Evolutionary conservation across 1,140 invertebrate species (phyloP).

Genomic region (Phenacoccus solenopsis): DNA sequence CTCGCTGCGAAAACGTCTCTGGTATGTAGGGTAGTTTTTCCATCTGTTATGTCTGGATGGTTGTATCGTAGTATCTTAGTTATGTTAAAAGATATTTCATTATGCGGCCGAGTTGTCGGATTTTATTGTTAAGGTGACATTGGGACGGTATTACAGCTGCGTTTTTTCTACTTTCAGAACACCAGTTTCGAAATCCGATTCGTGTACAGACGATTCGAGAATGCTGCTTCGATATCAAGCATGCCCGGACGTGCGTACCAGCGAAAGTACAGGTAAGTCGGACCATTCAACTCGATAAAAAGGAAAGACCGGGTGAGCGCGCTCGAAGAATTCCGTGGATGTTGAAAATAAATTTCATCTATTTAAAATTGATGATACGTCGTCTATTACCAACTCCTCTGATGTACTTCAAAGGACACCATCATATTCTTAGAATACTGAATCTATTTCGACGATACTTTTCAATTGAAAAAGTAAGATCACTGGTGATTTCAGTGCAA

Average conservation of each 20-base stretch:
- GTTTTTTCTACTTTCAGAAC: conserved; percentile 29
- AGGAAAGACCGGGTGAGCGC: no score
- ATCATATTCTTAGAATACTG: no score
- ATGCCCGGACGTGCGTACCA: conserved; percentile 52
- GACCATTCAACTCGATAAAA: no score
- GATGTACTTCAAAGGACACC: no score
- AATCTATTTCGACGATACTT: no score
- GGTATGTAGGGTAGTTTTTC: not conserved
- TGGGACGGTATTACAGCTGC: not conserved
- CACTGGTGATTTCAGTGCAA: no score
- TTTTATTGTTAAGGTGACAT: not conserved
- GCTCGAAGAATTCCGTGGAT: no score
- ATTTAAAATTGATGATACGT: no score
- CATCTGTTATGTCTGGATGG: not conserved
- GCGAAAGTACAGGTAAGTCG: conserved; percentile 47
- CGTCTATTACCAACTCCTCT: no score
- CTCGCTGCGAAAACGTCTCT: not conserved
- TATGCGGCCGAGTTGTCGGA: not conserved
- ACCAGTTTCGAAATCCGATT: conserved; percentile 62
- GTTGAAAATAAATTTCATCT: no score
- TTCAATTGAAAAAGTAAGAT: no score
- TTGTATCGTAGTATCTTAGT: not conserved
- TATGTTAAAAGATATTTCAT: not conserved
- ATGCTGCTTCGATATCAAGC: conserved; percentile 78
- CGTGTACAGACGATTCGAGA: conserved; percentile 66